Evolutionary conservation across 2,113 vertebrate species (phyloP).

Genomic region (Monarcha castaneiventris): DNA sequence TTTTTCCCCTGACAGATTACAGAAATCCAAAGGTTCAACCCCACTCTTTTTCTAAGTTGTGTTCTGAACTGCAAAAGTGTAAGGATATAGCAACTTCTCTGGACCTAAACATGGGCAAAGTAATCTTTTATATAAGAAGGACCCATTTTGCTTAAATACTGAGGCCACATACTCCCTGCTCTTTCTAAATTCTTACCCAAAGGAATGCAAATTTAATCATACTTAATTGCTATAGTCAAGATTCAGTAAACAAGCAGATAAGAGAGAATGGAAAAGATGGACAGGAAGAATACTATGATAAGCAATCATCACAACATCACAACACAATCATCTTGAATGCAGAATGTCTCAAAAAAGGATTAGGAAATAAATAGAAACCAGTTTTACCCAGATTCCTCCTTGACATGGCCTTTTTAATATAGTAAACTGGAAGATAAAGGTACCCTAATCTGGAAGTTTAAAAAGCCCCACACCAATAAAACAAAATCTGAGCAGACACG

Average conservation of each 20-base stretch:
- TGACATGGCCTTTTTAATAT: neutral
- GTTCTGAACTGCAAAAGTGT: neutral
- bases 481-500: neutral
- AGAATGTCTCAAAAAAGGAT: neutral
- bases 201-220: conserved; percentile 26
- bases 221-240: neutral
- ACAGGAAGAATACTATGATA: neutral
- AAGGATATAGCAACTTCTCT: neutral
- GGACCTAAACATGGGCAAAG: neutral
- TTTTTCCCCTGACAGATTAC: neutral
- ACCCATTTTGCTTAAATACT: neutral
- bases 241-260: neutral
- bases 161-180: neutral
- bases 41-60: neutral
- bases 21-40: neutral
- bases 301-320: too few species aligned
- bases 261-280: neutral
- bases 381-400: neutral
- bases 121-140: neutral
- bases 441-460: neutral
- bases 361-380: neutral
- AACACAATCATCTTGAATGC: neutral
- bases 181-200: neutral
- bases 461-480: neutral
- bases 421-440: neutral